Conservation (phyloP, 2,888 invertebrate genomes). For the Acleris sparsana region DNA sequence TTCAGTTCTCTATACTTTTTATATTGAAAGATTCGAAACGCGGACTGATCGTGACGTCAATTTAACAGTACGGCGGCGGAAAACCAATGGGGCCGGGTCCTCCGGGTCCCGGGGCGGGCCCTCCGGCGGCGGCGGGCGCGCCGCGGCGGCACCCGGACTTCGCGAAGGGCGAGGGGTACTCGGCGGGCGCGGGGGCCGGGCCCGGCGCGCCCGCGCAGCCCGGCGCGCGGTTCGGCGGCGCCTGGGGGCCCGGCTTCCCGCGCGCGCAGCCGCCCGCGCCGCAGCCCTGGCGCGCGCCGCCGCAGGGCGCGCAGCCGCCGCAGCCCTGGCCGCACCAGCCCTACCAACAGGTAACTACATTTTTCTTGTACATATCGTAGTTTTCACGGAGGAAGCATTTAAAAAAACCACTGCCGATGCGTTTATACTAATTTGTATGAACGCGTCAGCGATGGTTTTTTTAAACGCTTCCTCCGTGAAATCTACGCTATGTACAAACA, state of each 20-base stretch:
- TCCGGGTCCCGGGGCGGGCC: slow-evolving; percentile 47
- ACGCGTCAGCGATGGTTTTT: too few species aligned
- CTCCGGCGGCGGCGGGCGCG: slow-evolving; percentile 79
- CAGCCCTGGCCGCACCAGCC: slow-evolving; percentile 39
- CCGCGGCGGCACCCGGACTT: slow-evolving; percentile 92
- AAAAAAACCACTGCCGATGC: too few species aligned
- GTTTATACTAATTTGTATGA: too few species aligned
- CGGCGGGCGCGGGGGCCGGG: slow-evolving; percentile 60
- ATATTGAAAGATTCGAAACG: too few species aligned
- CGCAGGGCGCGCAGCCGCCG: slow-evolving; percentile 54
- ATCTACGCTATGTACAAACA: too few species aligned
- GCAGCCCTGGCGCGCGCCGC: slow-evolving; percentile 63
- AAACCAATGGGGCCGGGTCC: slow-evolving; percentile 78
- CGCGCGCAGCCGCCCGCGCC: slow-evolving; percentile 63
- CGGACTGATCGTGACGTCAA: background rate
- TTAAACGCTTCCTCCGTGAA: too few species aligned
- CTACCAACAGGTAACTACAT: slow-evolving; percentile 62
- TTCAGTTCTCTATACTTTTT: slow-evolving; percentile 9
- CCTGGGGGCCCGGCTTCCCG: slow-evolving; percentile 65
- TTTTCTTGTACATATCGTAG: too few species aligned
- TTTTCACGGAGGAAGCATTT: too few species aligned
- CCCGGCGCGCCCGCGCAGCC: slow-evolving; percentile 63
- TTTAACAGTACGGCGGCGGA: slow-evolving; percentile 67
- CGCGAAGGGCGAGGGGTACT: slow-evolving; percentile 84
- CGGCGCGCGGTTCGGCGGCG: slow-evolving; percentile 62